Evolutionary conservation across 37 sponge, comb jelly and placozoan genomes (phyloP).

Genomic region (Lycopodina hypogea): DNA sequence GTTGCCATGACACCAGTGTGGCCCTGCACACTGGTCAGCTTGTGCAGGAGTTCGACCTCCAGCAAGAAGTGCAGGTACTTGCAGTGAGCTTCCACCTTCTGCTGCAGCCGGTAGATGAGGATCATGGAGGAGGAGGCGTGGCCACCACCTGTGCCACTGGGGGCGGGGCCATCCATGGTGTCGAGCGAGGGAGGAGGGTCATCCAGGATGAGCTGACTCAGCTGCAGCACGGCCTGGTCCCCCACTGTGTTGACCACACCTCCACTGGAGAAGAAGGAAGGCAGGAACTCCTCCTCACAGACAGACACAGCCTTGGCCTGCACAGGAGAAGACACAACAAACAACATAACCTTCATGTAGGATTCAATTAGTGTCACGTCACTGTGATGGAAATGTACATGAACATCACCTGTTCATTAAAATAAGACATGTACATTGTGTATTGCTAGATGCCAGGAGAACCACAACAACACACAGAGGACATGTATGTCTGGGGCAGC

Average conservation of each 20-base stretch:
- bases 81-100: constrained; percentile 71
- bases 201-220: constrained; percentile 65
- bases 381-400: too few relatives aligned
- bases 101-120: constrained; percentile 74
- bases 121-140: constrained; percentile 42
- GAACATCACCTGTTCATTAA: too few relatives aligned
- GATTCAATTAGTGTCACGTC: too few relatives aligned
- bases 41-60: constrained; percentile 56
- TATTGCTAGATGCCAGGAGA: too few relatives aligned
- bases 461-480: too few relatives aligned
- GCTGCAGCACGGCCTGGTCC: constrained; percentile 49
- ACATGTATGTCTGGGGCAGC: too few relatives aligned
- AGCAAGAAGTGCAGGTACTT: constrained; percentile 57
- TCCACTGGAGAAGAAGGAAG: constrained; percentile 11
- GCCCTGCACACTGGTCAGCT: constrained; percentile 35
- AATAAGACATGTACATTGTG: too few relatives aligned
- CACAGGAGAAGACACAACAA: neutral
- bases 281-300: constrained; percentile 33
- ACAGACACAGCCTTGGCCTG: constrained; percentile 18
- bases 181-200: constrained; percentile 67
- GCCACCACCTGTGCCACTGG: constrained; percentile 6
- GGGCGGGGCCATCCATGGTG: neutral
- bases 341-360: too few relatives aligned
- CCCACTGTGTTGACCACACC: constrained; percentile 44
- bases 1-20: constrained; percentile 31